Conservation (phyloP, 2,888 invertebrate species). For the Onchidella celtica region DNA sequence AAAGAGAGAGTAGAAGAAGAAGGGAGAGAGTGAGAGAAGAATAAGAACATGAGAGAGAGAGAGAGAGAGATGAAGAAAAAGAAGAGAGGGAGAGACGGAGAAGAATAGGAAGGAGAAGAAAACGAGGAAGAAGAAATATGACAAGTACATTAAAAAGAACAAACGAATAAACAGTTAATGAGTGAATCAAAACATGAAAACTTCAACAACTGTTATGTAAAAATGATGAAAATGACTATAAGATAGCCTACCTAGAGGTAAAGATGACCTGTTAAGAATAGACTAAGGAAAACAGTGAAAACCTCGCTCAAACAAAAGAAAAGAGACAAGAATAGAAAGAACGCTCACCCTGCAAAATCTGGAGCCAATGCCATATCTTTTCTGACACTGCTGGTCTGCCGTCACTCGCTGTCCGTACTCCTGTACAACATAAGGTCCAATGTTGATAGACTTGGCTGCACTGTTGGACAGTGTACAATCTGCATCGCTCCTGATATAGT, state of each 20-base stretch:
- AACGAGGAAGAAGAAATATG: slow-evolving; percentile 5
- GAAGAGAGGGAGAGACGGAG: slow-evolving; percentile 1
- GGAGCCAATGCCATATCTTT: slow-evolving; percentile 4
- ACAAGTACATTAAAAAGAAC: too few species aligned
- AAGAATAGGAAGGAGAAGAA: not conserved
- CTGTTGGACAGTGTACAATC: slow-evolving; percentile 11
- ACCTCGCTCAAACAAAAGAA: not conserved
- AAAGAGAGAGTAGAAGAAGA: not conserved
- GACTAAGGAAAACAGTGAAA: too few species aligned
- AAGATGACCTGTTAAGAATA: too few species aligned
- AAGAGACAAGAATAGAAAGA: not conserved
- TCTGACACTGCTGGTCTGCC: slow-evolving; percentile 39
- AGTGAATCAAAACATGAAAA: too few species aligned
- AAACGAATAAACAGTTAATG: too few species aligned
- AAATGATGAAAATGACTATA: too few species aligned
- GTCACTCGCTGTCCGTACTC: slow-evolving; percentile 17
- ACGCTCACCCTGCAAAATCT: slow-evolving; percentile 37
- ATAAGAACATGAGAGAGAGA: slow-evolving; percentile 2
- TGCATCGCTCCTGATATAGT: not conserved
- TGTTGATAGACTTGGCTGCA: not conserved
- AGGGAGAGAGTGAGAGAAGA: not conserved
- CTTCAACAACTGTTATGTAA: too few species aligned
- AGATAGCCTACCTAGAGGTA: too few species aligned
- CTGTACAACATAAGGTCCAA: not conserved
- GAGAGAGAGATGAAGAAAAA: not conserved